phyloP scores from a whole-genome alignment of 2,113 vertebrate species.

The Bothrops jararaca region DNA sequence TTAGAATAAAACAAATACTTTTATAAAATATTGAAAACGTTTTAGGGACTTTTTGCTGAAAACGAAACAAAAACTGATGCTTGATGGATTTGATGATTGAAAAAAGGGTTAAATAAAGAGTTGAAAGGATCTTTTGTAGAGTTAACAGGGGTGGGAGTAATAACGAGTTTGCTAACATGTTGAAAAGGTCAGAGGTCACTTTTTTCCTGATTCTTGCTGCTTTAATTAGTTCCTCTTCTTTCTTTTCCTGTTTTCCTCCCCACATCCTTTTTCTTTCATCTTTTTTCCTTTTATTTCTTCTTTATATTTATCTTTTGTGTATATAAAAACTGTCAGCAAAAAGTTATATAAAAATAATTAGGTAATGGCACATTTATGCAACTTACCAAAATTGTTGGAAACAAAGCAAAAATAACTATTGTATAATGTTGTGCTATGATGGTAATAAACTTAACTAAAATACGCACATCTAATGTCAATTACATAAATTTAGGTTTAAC shows the following conservation, averaged over 20 bases:
- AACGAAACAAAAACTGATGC: neutral
- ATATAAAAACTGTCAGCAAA: neutral
- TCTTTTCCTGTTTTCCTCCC: neutral
- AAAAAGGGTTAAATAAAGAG: neutral
- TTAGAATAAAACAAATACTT: neutral
- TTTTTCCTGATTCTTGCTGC: neutral
- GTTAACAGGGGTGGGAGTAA: neutral
- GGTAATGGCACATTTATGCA: neutral
- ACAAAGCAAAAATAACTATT: neutral
- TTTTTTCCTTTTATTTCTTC: neutral
- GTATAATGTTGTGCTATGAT: neutral
- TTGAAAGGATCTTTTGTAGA: neutral
- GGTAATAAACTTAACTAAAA: neutral
- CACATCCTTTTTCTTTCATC: neutral
- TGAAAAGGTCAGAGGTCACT: neutral
- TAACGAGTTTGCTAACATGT: neutral
- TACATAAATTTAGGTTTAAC: neutral
- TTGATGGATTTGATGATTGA: neutral
- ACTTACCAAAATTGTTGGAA: neutral
- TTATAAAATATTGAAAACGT: neutral
- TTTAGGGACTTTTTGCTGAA: neutral
- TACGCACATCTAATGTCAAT: neutral
- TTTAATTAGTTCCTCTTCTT: neutral
- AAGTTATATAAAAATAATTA: neutral
- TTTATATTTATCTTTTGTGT: neutral